Evolutionary conservation across 2,113 vertebrate genomes (phyloP), one percentile per base, ranked within the genome.

Genomic region (Symphodus melops): DNA sequence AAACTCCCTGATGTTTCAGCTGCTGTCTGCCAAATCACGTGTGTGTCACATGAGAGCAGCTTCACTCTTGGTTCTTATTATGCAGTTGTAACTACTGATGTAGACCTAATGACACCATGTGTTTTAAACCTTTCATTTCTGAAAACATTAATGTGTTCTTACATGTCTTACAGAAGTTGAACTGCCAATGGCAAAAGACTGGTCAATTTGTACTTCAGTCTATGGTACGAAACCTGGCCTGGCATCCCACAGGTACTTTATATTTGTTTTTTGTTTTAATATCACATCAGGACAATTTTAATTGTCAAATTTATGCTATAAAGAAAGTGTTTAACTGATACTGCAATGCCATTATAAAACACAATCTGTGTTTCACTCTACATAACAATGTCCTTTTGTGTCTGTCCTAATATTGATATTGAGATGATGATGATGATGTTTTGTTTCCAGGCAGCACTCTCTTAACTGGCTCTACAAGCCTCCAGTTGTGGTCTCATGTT

Each of bases 131-230:
- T 13, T 19, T 67, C 8, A 1, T 11, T 13, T 37, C 9, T 17
- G 44, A 42, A 8, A 28, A 23, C 10, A 42, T 28, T 13, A 4
- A 49, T 64, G 6, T 23, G 56, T n/a, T 39, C 62, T 62, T 0
- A 49, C 33, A 3, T 49, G 13, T 64, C 17, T 49, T 1, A 80
- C 93, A 99, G 96, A 94, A 90, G 10, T 84, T 92, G 56, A 95
- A 91, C 80, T 96, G 90, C 86, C 98, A 99, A n/a, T 99, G 98
- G 98, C 96, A 99, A 89, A 97, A 97, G 86, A 96, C 92, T 71
- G 97, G 96, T 44, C 98, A 98, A 58, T 96, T 99, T 91, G 90
- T 93, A 76, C 85, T 99, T 79, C 93, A 96, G 73, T 93, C 95
- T 16, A 80, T 94, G 84, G 96, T 92, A 64, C 95, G 95, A 76